Percentiles rank a stretch among this genome's conserved stretches.
phyloP scores from a whole-genome alignment of 2,113 vertebrate species.

The Ardeotis arabs region DNA sequence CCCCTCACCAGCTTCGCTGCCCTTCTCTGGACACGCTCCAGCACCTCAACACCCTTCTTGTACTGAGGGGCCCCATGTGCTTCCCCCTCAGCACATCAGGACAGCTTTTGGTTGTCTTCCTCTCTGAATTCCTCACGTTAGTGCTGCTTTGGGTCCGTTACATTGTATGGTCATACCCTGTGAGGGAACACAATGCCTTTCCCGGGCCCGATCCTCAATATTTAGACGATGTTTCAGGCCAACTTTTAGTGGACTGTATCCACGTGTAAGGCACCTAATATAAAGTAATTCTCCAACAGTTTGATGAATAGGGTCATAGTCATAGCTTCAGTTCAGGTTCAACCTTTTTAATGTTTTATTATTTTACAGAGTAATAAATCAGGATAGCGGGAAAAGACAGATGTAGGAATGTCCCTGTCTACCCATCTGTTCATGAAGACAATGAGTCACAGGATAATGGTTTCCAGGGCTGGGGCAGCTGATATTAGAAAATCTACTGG shows the following conservation, averaged over 20 bases:
- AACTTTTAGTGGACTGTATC: conserved; percentile 48
- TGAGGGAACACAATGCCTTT: not conserved
- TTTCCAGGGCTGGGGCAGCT: not conserved
- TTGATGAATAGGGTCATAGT: conserved; percentile 73
- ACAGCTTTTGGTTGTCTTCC: not conserved
- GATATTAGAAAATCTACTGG: not conserved
- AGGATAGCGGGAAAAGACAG: conserved; percentile 56
- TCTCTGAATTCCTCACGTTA: not conserved
- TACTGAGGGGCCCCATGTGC: too few species aligned
- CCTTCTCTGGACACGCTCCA: too few species aligned
- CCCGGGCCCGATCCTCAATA: not conserved
- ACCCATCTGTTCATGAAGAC: not conserved
- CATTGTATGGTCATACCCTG: not conserved
- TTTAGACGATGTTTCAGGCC: conserved; percentile 36
- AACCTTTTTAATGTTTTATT: conserved; percentile 74
- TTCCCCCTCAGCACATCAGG: not conserved
- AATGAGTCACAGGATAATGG: conserved; percentile 4
- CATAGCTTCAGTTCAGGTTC: conserved; percentile 69
- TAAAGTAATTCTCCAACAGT: conserved; percentile 57
- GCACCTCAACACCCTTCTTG: too few species aligned
- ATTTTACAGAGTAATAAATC: conserved; percentile 73
- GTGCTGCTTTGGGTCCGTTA: not conserved
- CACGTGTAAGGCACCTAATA: conserved; percentile 37
- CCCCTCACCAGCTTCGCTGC: too few species aligned
- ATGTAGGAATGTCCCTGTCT: not conserved